Conservation (phyloP, 2,797 vertebrate species). For the Momotus momota region DNA sequence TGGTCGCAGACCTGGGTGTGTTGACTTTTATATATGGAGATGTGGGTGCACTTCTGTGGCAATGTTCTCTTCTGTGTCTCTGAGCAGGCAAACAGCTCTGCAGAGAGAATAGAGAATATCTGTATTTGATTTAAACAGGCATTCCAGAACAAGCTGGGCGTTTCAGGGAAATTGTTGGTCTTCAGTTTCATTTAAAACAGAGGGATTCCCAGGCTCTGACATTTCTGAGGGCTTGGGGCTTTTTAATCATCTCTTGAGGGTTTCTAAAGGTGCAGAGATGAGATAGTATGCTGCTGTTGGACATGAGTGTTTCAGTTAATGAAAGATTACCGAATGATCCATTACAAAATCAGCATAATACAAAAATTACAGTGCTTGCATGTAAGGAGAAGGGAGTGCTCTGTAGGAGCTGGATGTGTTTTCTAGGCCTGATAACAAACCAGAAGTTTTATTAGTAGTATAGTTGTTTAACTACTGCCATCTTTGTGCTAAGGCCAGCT, state of each 20-base stretch:
- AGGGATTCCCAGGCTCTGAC: background rate
- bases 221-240: background rate
- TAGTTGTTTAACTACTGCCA: background rate
- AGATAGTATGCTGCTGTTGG: background rate
- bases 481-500: background rate
- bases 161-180: background rate
- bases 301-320: background rate
- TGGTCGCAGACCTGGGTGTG: background rate
- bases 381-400: background rate
- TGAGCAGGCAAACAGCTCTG: background rate
- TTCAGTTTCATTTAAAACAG: conserved; percentile 28
- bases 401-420: background rate
- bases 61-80: background rate
- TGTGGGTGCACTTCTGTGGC: background rate
- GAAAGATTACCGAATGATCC: background rate
- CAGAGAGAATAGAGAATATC: background rate
- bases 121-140: conserved; percentile 39
- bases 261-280: background rate
- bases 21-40: background rate
- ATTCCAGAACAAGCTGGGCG: background rate
- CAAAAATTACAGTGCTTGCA: background rate
- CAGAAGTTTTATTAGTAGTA: background rate
- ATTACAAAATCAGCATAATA: background rate
- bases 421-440: background rate
- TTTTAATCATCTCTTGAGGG: background rate